Evolutionary conservation across 30 jellyfish, hydroid and myxozoan species (phyloP).

Genomic region (Catostylus mosaicus): DNA sequence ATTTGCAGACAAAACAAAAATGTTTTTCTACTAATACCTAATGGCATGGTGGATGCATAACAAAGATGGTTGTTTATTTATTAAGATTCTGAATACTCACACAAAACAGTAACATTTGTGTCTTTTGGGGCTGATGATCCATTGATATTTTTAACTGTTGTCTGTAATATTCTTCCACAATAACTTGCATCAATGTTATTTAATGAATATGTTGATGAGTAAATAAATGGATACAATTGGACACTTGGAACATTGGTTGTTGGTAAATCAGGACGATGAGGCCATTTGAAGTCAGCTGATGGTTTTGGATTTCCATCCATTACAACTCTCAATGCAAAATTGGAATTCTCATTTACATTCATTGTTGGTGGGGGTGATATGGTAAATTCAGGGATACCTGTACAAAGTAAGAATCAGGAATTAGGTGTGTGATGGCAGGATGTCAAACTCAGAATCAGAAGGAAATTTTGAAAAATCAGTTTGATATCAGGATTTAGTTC

Average conservation of each 20-base stretch:
- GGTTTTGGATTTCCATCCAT: slow-evolving; percentile 45
- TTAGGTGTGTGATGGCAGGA: not conserved
- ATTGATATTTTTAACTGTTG: slow-evolving; percentile 4
- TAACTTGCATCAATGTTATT: slow-evolving; percentile 8
- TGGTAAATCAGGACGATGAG: slow-evolving; percentile 7
- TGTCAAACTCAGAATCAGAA: not conserved
- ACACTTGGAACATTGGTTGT: not conserved
- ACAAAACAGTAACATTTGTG: slow-evolving; percentile 10
- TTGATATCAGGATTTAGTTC: not conserved
- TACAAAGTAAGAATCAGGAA: not conserved
- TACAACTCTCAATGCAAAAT: not conserved
- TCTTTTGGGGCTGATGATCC: slow-evolving; percentile 1
- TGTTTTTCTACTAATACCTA: not conserved
- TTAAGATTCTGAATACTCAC: not conserved
- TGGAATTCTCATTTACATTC: slow-evolving; percentile 3
- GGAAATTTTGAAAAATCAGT: not conserved
- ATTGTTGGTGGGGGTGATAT: not conserved
- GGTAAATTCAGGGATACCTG: slow-evolving; percentile 18
- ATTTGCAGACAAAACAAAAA: not conserved
- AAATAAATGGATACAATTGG: not conserved
- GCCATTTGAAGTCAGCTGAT: slow-evolving; percentile 22
- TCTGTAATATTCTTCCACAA: slow-evolving; percentile 24
- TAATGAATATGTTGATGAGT: not conserved
- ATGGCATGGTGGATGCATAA: not conserved
- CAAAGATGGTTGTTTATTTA: not conserved